Evolutionary conservation across 2,888 invertebrate species (phyloP).

Genomic region (Parasteatoda lunata): DNA sequence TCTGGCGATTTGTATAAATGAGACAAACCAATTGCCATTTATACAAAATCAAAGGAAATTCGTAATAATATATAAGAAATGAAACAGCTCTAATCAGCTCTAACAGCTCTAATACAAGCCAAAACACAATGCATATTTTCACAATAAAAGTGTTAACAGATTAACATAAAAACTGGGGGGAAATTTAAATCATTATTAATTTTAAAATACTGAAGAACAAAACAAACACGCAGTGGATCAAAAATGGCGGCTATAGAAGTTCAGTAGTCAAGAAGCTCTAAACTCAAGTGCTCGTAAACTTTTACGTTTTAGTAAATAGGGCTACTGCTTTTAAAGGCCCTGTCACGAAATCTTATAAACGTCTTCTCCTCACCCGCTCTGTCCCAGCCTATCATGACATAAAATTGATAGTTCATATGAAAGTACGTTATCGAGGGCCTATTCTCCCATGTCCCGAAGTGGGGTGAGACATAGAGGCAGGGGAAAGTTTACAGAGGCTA

Average conservation of each 20-base stretch:
- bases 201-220: too few relatives aligned
- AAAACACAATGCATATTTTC: too few relatives aligned
- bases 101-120: too few relatives aligned
- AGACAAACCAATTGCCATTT: too few relatives aligned
- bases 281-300: slow-evolving; percentile 54
- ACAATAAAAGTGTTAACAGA: too few relatives aligned
- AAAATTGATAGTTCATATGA: slow-evolving; percentile 63
- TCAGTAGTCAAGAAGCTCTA: background rate
- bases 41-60: too few relatives aligned
- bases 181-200: too few relatives aligned
- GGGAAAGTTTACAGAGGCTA: background rate
- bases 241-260: slow-evolving; percentile 3
- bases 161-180: too few relatives aligned
- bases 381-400: slow-evolving; percentile 26
- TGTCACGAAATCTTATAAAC: slow-evolving; percentile 66
- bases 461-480: background rate
- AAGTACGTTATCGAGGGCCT: slow-evolving; percentile 42
- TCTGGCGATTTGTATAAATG: too few relatives aligned
- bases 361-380: background rate
- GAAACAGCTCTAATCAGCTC: too few relatives aligned
- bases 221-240: background rate
- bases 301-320: slow-evolving; percentile 62
- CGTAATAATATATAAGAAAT: too few relatives aligned
- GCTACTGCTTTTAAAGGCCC: slow-evolving; percentile 50
- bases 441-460: background rate